These are phyloP conservation scores for Numenius arquata DNA, from an alignment of 2,113 vertebrate genomes.

Conservation along the genomic window DNA sequence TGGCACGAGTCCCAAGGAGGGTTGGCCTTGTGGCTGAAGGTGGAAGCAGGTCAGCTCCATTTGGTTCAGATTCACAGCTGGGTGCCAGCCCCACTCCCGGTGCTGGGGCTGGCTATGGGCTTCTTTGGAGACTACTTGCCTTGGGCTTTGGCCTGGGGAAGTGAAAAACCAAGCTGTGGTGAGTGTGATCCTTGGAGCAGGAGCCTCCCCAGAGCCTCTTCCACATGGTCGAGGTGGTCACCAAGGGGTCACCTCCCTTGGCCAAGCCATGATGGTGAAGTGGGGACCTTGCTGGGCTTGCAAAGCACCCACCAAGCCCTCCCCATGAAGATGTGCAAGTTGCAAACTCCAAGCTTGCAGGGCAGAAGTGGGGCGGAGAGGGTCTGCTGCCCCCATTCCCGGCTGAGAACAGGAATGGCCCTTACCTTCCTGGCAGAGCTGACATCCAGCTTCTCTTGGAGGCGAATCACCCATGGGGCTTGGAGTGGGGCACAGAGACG, in stretches of 20 bases:
- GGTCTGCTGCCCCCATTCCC: background rate
- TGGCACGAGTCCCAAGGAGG: background rate
- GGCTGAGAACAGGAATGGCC: background rate
- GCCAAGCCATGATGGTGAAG: background rate
- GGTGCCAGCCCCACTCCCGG: background rate
- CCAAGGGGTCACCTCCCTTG: background rate
- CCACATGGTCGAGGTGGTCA: accelerated
- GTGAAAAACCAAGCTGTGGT: background rate
- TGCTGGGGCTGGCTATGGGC: accelerated
- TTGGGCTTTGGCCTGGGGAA: background rate
- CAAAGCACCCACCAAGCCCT: background rate
- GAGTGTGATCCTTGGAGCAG: background rate
- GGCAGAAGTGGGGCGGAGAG: background rate
- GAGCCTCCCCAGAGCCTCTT: background rate
- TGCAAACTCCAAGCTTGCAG: background rate
- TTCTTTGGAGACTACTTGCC: background rate
- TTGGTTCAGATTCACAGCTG: background rate
- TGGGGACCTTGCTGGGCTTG: background rate
- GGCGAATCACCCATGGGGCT: constrained; percentile 3
- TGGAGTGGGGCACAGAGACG: constrained; percentile 13
- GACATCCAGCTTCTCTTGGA: constrained; percentile 2
- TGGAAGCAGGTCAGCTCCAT: background rate
- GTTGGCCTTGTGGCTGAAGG: background rate
- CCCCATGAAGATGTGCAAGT: background rate
- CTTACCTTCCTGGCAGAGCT: constrained; percentile 12